Conservation (phyloP, 2,888 invertebrate species). For the Protonemura montana region DNA sequence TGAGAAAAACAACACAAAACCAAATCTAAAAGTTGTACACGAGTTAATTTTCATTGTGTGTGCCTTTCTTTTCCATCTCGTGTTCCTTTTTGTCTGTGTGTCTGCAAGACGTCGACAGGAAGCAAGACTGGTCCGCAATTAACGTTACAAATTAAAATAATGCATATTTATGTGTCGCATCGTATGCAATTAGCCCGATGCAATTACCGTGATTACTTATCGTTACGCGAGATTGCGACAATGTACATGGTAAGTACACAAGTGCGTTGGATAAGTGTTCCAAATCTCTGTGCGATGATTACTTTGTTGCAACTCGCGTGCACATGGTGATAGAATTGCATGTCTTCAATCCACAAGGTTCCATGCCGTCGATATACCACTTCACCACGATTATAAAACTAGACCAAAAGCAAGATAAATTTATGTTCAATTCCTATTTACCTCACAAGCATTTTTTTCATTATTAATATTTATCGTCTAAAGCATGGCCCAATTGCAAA, state of each 20-base stretch:
- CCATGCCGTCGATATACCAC: background rate
- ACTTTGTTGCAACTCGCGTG: too few species aligned
- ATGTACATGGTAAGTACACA: background rate
- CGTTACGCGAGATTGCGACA: too few species aligned
- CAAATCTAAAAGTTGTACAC: background rate
- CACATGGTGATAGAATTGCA: too few species aligned
- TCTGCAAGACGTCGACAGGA: background rate
- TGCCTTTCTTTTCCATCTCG: background rate
- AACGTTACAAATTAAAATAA: background rate
- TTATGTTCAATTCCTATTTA: too few species aligned
- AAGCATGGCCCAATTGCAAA: too few species aligned
- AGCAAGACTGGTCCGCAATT: background rate
- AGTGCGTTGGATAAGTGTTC: background rate
- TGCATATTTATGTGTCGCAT: background rate
- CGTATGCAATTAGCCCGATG: background rate
- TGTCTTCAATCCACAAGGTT: too few species aligned
- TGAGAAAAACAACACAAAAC: too few species aligned
- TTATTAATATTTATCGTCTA: too few species aligned
- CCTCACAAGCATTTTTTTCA: too few species aligned
- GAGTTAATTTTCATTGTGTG: background rate
- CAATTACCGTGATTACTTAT: background rate
- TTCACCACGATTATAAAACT: background rate
- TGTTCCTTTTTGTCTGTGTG: background rate
- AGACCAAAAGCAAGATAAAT: background rate
- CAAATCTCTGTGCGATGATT: background rate